Evolutionary conservation across 1,140 invertebrate genomes (phyloP).

Genomic region (Bacillus rossius): DNA sequence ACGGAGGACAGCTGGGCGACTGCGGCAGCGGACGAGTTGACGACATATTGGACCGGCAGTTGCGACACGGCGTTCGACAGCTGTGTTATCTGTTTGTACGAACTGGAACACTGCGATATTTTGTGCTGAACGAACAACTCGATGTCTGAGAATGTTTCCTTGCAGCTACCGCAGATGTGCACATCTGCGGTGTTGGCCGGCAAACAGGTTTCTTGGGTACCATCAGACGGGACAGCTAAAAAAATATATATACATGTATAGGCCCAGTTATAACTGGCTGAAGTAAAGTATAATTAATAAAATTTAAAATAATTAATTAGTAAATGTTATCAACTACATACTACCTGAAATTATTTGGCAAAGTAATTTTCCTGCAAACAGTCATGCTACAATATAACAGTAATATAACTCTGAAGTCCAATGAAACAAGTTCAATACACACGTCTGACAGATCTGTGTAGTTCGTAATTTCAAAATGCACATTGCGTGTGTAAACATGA

Average conservation of each 20-base stretch:
- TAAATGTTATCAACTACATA: too few relatives aligned
- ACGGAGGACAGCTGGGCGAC: not conserved
- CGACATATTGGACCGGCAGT: not conserved
- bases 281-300: too few relatives aligned
- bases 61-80: not conserved
- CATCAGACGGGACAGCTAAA: not conserved
- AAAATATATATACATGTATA: not conserved
- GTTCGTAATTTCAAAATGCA: too few relatives aligned
- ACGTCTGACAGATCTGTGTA: too few relatives aligned
- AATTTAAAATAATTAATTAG: too few relatives aligned
- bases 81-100: not conserved
- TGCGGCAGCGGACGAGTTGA: not conserved
- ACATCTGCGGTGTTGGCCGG: conserved; percentile 24
- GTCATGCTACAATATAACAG: too few relatives aligned
- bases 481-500: too few relatives aligned
- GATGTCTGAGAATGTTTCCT: conserved; percentile 31
- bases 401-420: too few relatives aligned
- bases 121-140: conserved; percentile 36
- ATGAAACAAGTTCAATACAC: too few relatives aligned
- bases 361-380: too few relatives aligned
- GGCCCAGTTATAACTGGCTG: too few relatives aligned
- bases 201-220: not conserved
- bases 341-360: too few relatives aligned
- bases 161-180: conserved; percentile 37
- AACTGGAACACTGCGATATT: not conserved